Conservation (phyloP, 1,140 invertebrate genomes). For the Drosophila yakuba region DNA sequence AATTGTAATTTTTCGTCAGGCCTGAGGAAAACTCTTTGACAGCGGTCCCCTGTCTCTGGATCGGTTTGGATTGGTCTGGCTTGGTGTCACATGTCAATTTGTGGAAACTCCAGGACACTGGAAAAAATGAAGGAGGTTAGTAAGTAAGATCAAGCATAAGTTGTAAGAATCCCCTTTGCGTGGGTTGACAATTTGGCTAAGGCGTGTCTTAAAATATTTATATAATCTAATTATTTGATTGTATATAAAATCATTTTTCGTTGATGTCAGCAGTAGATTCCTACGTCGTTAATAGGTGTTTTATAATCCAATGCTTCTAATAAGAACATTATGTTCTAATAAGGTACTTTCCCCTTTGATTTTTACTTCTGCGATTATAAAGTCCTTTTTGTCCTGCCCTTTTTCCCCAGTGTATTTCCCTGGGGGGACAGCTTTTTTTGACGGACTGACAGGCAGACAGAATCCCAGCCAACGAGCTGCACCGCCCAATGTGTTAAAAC, state of each 20-base stretch:
- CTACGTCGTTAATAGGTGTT: not conserved
- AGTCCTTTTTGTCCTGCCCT: not conserved
- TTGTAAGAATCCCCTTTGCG: no score
- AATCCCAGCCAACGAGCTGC: conserved; percentile 27
- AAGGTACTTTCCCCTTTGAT: no score
- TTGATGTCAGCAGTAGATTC: no score
- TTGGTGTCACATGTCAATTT: conserved; percentile 80
- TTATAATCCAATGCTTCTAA: not conserved
- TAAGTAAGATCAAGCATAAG: no score
- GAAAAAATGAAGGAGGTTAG: conserved; percentile 2
- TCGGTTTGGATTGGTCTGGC: conserved; percentile 29
- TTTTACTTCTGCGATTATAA: not conserved
- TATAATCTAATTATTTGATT: no score
- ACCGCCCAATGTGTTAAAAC: conserved; percentile 81
- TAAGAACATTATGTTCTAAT: no score
- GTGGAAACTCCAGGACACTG: conserved; percentile 45
- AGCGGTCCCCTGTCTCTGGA: conserved; percentile 18
- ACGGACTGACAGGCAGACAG: conserved; percentile 36
- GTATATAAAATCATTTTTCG: not conserved
- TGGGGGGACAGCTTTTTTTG: conserved; percentile 52
- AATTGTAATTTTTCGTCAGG: conserved; percentile 71
- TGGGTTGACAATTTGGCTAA: no score
- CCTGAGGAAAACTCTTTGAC: conserved; percentile 58
- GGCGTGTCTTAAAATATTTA: no score
- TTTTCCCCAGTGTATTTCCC: conserved; percentile 13